A percentile compares a stretch with the other conserved stretches of the same genome.
Evolutionary conservation across 2,888 invertebrate genomes (phyloP).

Genomic region (Apomyelois bistriatella): DNA sequence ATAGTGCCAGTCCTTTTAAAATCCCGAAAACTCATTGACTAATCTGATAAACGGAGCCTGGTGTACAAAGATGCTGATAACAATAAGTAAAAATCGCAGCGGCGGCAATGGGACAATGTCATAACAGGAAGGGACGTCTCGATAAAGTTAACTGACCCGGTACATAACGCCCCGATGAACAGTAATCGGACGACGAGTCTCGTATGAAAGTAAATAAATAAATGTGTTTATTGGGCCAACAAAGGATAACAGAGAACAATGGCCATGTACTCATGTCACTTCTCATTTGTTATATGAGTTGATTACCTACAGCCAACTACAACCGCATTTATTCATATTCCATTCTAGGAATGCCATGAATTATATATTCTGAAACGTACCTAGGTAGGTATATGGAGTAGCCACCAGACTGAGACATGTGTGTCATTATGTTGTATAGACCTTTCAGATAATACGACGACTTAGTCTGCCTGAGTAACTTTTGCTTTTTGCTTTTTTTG

Average conservation of each 20-base stretch:
- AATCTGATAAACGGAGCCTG: neutral
- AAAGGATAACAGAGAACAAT: conserved; percentile 35
- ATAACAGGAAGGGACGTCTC: conserved; percentile 29
- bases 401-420: neutral
- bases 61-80: conserved; percentile 1
- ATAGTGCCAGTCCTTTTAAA: too few relatives aligned
- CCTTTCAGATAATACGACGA: too few relatives aligned
- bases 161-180: conserved; percentile 43
- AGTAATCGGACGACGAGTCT: conserved; percentile 46
- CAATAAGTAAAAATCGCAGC: neutral
- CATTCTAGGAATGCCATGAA: neutral
- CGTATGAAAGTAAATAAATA: conserved; percentile 32
- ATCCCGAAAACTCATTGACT: too few relatives aligned
- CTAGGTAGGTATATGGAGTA: too few relatives aligned
- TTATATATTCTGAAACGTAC: too few relatives aligned
- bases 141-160: conserved; percentile 58
- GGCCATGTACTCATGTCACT: conserved; percentile 16
- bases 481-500: too few relatives aligned
- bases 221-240: conserved; percentile 32
- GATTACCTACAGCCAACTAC: too few relatives aligned
- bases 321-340: neutral
- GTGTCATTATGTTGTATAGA: neutral
- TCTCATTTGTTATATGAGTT: conserved; percentile 7
- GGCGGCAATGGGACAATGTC: neutral
- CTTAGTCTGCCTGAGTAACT: too few relatives aligned